Percentiles rank a stretch among this genome's conserved stretches.
Evolutionary conservation across 2,113 vertebrate species (phyloP).

Genomic region (Maccullochella peelii): DNA sequence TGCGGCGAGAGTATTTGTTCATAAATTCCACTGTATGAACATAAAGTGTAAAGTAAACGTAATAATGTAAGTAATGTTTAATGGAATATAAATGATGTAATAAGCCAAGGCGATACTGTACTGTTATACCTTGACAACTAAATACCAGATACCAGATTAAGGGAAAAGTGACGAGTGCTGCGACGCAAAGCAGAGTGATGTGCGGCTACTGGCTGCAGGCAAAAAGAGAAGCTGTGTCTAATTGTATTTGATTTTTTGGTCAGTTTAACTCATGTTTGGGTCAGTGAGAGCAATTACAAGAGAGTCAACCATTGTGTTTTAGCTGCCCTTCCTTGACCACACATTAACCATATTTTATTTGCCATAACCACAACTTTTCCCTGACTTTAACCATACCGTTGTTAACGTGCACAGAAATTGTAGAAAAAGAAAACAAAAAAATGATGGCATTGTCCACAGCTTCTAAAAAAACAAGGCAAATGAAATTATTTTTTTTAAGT

Average conservation of each 20-base stretch:
- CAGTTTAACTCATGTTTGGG: neutral
- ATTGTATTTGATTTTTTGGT: neutral
- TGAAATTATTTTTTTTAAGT: conserved; percentile 26
- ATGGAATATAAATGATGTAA: conserved; percentile 35
- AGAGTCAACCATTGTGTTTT: neutral
- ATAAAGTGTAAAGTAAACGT: conserved; percentile 35
- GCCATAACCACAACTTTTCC: neutral
- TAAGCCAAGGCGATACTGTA: neutral
- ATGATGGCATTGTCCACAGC: neutral
- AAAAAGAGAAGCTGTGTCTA: neutral
- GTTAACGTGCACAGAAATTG: neutral
- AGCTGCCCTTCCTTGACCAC: neutral
- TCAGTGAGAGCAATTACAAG: neutral
- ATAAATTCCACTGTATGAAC: conserved; percentile 19
- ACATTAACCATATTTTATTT: neutral
- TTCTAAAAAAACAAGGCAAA: conserved; percentile 45
- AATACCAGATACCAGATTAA: too few relatives aligned
- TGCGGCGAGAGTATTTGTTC: conserved; percentile 4
- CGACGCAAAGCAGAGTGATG: neutral
- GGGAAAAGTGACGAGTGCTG: neutral
- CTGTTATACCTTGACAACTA: neutral
- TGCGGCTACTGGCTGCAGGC: neutral
- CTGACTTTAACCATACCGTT: neutral
- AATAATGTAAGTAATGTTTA: conserved; percentile 21
- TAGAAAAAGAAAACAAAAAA: too few relatives aligned